phyloP scores from a whole-genome alignment of 2,888 invertebrate genomes.

The Tipula helvola region DNA sequence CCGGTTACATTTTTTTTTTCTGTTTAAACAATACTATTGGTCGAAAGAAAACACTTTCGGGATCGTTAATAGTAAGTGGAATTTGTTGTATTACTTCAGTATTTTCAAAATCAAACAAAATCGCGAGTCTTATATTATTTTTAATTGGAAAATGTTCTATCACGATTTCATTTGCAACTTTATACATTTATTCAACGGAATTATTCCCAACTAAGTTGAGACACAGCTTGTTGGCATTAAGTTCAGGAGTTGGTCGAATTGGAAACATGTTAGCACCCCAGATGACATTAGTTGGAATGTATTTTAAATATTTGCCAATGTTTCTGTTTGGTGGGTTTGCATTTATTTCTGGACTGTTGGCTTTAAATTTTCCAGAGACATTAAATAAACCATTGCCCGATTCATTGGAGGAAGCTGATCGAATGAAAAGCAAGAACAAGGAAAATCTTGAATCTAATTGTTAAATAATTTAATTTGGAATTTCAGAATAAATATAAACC shows the following conservation, averaged over 20 bases:
- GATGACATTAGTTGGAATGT: conserved; percentile 41
- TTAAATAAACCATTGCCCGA: conserved; percentile 41
- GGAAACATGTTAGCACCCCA: conserved; percentile 62
- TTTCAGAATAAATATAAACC: no score
- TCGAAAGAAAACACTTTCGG: conserved; percentile 45
- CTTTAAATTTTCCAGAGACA: conserved; percentile 44
- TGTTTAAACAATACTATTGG: conserved; percentile 50
- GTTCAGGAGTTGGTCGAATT: conserved; percentile 55
- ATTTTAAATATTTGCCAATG: conserved; percentile 32
- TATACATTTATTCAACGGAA: conserved; percentile 58
- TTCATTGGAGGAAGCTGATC: conserved; percentile 41
- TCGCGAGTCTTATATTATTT: conserved; percentile 29
- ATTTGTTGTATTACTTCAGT: conserved; percentile 23
- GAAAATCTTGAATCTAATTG: background rate
- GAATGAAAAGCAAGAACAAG: conserved; percentile 20
- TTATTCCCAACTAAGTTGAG: conserved; percentile 56
- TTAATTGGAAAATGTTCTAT: conserved; percentile 52
- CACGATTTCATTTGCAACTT: conserved; percentile 50
- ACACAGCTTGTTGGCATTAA: conserved; percentile 51
- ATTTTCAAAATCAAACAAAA: conserved; percentile 24
- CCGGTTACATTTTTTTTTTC: conserved; percentile 53
- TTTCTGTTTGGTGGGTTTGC: conserved; percentile 42
- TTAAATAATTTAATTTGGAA: background rate
- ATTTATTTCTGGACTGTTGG: conserved; percentile 38
- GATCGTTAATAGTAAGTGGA: conserved; percentile 43